Conservation (phyloP, 2,113 vertebrate genomes). For the Lepus americanus region DNA sequence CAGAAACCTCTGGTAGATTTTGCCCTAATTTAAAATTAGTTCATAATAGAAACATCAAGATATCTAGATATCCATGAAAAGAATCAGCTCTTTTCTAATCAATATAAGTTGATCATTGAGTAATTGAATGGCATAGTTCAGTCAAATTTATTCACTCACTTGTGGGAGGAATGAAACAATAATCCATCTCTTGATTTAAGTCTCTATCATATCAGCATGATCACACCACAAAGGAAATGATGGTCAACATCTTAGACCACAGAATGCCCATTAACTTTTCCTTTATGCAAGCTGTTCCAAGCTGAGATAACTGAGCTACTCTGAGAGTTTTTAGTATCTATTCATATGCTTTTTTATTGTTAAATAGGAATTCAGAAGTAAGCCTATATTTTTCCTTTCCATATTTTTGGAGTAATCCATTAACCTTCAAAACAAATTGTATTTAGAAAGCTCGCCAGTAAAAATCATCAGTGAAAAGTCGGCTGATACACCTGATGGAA, state of each 20-base stretch:
- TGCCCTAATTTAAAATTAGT: background rate
- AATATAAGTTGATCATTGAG: slow-evolving; percentile 4
- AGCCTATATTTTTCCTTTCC: background rate
- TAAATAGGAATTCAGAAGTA: background rate
- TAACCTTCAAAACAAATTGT: background rate
- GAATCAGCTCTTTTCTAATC: slow-evolving; percentile 2
- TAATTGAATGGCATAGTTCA: background rate
- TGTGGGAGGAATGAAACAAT: background rate
- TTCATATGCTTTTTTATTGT: background rate
- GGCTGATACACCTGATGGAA: background rate
- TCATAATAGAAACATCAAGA: background rate
- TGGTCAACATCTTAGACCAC: background rate
- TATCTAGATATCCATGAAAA: background rate
- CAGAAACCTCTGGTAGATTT: background rate
- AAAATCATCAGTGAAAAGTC: background rate
- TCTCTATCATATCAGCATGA: background rate
- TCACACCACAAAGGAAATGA: background rate
- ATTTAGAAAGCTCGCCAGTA: background rate
- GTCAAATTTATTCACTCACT: background rate
- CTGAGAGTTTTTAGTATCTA: background rate
- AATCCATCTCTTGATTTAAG: slow-evolving; percentile 10
- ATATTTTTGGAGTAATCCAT: background rate
- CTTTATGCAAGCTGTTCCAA: background rate
- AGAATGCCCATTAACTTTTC: background rate
- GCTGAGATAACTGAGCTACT: background rate